Evolutionary conservation across 2,113 vertebrate genomes (phyloP), one percentile per base, ranked within the genome.

Genomic region (Pyxicephalus adspersus): DNA sequence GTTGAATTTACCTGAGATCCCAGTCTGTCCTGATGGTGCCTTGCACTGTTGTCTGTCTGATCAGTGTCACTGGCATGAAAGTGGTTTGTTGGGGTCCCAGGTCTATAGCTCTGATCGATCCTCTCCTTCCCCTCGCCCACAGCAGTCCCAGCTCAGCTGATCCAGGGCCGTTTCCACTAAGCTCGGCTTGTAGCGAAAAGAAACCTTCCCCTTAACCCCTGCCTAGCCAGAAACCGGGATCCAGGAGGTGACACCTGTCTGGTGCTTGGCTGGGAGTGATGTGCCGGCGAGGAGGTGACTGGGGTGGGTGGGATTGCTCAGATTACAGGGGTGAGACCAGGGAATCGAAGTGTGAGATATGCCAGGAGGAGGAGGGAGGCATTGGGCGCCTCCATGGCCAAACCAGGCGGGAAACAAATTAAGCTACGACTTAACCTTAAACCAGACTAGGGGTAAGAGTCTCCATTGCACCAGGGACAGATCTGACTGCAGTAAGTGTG

Each of bases 231-330:
- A 13, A 11, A 15, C 29, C 76, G 18, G 9, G 34, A 55, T 61
- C n/a, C 50, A 77, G 79, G 17, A 76, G 76, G 81, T 83, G 88
- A 84, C 87, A 88, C 87, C 86, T 84, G 83, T 76, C 38, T 72
- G 52, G 64, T 64, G 38, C 65, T 31, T 45, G 28, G 23, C 26
- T 55, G 75, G 19, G 19, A 72, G 28, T 34, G 57, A 80, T 29
- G 55, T 52, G 66, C n/a, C 23, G 77, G 17, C 29, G 22, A 63
- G 84, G 86, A 34, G 84, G 85, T 87, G 84, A 89, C 86, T 80
- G 18, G 72, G 50, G 68, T 50, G 28, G 84, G 80, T 57, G 70
- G 83, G 87, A 45, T 29, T 45, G 66, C 23, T 29, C 66, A 52
- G 26, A 66, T 68, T 51, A 74, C 25, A 58, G 54, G 64, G 52